Evolutionary conservation across 2,888 invertebrate genomes (phyloP), one percentile per base, ranked within the genome.

Genomic region (Auanema freiburgensis): DNA sequence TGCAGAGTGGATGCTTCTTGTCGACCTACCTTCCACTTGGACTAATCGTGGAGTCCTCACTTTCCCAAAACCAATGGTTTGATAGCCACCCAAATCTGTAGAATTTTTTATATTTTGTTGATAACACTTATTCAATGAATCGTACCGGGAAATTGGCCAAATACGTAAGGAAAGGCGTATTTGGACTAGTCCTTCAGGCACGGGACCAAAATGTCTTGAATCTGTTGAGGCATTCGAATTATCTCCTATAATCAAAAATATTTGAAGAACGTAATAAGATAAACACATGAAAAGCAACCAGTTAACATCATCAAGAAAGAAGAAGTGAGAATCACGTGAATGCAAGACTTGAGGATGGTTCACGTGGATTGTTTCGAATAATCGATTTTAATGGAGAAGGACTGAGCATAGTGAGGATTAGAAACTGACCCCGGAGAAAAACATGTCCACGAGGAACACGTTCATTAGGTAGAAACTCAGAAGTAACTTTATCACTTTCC

Each of bases 151-250:
- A 33, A 62, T 42, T n/a, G 81, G 81, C 79, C 79, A 81, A 49
- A 81, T 63, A 16, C 81, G 62, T 12, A 73, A 59, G 42, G 67
- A 57, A 11, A 81, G 60, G 8, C 78, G 68, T 12, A 77, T 70
- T 54, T 81, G 75, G 18, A 80, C 71, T 16, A 81, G 70, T 8
- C 78, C 81, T 63, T 74, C 66, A 8, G 81, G 80, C 3, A 82
- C 75, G 6, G 81, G 79, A 6, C 81, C 81, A 42, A 76, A 81
- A 54, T 71, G 66, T 1, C 81, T 71, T 1, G 79, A 79, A 62
- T 81, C 81, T 0, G 72, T 77, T 2, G 78, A 79, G 8, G 65
- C 62, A 11, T 50, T 55, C 8, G 54, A 14, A 53, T 81, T 81
- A 64, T 81, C 81, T 12, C 81, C 81, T 43, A 60, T 11, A 57